A percentile compares a stretch with the other conserved stretches of the same genome.
Conservation (phyloP, 2,888 invertebrate species). For the Amorpha juglandis region DNA sequence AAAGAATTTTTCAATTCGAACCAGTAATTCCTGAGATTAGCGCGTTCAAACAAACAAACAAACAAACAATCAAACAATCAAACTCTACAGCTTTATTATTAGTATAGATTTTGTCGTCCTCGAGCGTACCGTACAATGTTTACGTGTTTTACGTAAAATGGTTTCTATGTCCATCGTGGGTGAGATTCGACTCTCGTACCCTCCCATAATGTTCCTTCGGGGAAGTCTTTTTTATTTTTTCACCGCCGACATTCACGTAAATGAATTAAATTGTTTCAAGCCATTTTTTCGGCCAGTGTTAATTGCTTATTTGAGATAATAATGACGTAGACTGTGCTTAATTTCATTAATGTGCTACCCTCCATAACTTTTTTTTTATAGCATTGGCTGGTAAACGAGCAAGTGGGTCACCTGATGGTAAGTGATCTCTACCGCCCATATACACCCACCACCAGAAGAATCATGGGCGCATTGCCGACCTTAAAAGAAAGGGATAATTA, state of each 20-base stretch:
- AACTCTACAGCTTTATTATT: too few species aligned
- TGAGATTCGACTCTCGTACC: constrained; percentile 52
- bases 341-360: constrained; percentile 29
- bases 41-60: too few species aligned
- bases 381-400: too few species aligned
- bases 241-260: constrained; percentile 37
- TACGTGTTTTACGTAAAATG: constrained; percentile 65
- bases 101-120: constrained; percentile 39
- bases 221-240: constrained; percentile 36
- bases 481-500: too few species aligned
- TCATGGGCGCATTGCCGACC: too few species aligned
- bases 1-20: too few species aligned
- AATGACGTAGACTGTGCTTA: constrained; percentile 33
- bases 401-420: too few species aligned
- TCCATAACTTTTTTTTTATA: too few species aligned
- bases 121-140: constrained; percentile 51
- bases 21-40: too few species aligned
- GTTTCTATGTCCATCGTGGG: constrained; percentile 61
- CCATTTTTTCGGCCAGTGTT: constrained; percentile 32
- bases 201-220: constrained; percentile 39
- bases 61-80: too few species aligned
- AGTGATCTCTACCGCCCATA: too few species aligned
- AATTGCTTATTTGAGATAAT: constrained; percentile 27
- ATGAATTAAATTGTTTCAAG: constrained; percentile 44
- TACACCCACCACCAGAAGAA: too few species aligned